Evolutionary conservation across 2,113 vertebrate species (phyloP).

Genomic region (Stegastes partitus): DNA sequence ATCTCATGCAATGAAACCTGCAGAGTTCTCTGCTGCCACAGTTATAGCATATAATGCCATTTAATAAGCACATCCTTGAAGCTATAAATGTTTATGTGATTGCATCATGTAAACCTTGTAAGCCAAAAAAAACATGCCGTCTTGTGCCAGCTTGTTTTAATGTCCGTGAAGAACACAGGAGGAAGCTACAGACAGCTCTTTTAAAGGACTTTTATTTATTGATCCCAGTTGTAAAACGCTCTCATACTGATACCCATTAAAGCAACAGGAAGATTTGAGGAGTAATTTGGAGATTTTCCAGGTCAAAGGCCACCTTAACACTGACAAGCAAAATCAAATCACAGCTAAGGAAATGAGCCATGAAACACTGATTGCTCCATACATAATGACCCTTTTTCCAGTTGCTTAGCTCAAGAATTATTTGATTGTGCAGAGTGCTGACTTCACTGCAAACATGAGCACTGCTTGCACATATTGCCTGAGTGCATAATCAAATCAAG

Average conservation of each 20-base stretch:
- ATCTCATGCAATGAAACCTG: constrained; percentile 65
- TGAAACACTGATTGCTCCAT: constrained; percentile 81
- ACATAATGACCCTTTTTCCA: constrained; percentile 82
- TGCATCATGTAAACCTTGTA: constrained; percentile 45
- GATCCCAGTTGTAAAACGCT: constrained; percentile 20
- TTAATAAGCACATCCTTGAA: constrained; percentile 70
- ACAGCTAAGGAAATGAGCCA: constrained; percentile 84
- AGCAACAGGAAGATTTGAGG: constrained; percentile 45
- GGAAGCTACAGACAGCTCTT: not conserved
- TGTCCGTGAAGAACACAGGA: not conserved
- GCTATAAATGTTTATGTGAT: constrained; percentile 69
- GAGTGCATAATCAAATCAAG: constrained; percentile 87
- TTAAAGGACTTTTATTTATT: constrained; percentile 24
- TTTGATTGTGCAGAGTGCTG: constrained; percentile 85
- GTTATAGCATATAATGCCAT: constrained; percentile 71
- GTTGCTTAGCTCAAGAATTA: constrained; percentile 78
- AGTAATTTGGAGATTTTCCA: constrained; percentile 56
- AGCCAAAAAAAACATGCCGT: constrained; percentile 41
- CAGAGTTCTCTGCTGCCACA: constrained; percentile 58
- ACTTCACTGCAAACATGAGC: constrained; percentile 86
- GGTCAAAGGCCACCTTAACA: constrained; percentile 79
- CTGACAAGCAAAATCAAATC: constrained; percentile 86
- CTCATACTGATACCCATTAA: constrained; percentile 2
- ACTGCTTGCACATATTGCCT: constrained; percentile 82
- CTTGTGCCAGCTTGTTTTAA: constrained; percentile 47